phyloP scores from a whole-genome alignment of 2,113 vertebrate genomes.

The Sporophila hypoxantha region DNA sequence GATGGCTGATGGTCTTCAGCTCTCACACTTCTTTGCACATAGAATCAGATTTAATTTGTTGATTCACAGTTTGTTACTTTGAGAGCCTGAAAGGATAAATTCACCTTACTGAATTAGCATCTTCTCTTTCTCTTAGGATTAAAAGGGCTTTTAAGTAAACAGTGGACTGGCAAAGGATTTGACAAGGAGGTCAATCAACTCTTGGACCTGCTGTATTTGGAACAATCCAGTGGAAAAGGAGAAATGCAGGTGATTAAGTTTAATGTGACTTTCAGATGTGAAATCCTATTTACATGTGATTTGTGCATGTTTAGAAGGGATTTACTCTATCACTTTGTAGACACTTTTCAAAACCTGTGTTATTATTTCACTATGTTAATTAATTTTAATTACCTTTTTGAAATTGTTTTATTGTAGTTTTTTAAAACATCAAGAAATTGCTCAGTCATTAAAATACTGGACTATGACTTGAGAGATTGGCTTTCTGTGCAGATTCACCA shows the following conservation, averaged over 20 bases:
- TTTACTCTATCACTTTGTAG: background rate
- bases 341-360: background rate
- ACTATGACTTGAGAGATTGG: background rate
- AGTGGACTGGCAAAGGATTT: conserved; percentile 87
- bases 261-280: background rate
- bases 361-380: background rate
- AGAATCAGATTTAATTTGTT: background rate
- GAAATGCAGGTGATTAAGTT: conserved; percentile 68
- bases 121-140: conserved; percentile 72
- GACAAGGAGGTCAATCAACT: conserved; percentile 78
- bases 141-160: conserved; percentile 77
- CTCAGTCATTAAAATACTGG: background rate
- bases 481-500: background rate
- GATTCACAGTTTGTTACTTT: background rate
- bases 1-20: background rate
- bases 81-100: background rate
- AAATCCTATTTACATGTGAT: background rate
- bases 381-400: background rate
- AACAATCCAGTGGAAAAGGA: conserved; percentile 39
- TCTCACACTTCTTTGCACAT: background rate
- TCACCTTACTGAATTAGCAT: background rate
- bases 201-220: conserved; percentile 62
- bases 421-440: background rate
- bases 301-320: background rate
- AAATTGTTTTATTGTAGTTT: background rate